Conservation (phyloP, 1,140 invertebrate genomes). For the Scylla paramamosain region DNA sequence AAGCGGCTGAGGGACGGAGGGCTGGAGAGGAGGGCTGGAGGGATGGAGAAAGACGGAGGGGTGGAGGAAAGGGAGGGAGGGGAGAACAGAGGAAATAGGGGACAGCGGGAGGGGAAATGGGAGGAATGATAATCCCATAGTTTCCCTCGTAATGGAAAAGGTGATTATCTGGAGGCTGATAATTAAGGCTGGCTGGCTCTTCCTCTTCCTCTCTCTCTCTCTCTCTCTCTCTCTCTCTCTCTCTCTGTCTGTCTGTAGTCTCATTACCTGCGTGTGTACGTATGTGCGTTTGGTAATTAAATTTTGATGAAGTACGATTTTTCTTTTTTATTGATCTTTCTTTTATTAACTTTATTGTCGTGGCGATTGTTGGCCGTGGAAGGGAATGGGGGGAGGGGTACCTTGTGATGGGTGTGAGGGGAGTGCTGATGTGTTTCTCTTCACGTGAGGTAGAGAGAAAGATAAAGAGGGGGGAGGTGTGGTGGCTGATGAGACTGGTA, state of each 20-base stretch:
- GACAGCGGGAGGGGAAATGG: neutral
- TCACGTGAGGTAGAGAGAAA: too few relatives aligned
- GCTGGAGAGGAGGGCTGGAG: neutral
- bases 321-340: too few relatives aligned
- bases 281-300: too few relatives aligned
- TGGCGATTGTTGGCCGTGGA: too few relatives aligned
- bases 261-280: too few relatives aligned
- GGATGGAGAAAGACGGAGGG: neutral
- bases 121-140: neutral
- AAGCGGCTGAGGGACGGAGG: neutral
- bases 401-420: too few relatives aligned
- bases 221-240: constrained; percentile 12
- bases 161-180: neutral
- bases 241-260: neutral
- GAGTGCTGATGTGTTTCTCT: too few relatives aligned
- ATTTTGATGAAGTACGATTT: too few relatives aligned
- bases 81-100: neutral
- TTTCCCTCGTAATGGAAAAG: neutral
- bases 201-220: neutral
- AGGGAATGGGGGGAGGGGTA: too few relatives aligned
- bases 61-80: neutral
- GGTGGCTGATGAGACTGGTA: too few relatives aligned
- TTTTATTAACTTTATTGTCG: too few relatives aligned
- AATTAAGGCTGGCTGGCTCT: neutral
- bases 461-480: too few relatives aligned